Base-by-base conservation (phyloP, 2,797 vertebrate species). In the Denticeps clupeoides region DNA sequence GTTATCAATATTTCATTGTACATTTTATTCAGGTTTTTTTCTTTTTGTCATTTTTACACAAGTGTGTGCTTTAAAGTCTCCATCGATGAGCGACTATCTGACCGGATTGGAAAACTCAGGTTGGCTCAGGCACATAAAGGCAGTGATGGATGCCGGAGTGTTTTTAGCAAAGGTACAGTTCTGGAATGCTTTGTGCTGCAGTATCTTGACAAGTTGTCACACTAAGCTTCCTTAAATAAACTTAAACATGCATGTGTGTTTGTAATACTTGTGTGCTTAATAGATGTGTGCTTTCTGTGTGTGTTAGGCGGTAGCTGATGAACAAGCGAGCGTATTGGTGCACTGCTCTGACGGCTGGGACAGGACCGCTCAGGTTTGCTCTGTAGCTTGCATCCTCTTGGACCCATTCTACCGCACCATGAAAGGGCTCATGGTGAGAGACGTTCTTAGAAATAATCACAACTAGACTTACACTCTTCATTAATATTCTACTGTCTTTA, bases 311-410 rank as follows among this genome's bases (percentile, higher is more conserved):
- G 73, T 87, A 23, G 70, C 59, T 56, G 78, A 80, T 44, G 84
- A 89, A 52, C 80, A 66, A 5, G 70, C 74, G n/a, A 89, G 68
- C 1, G 80, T 87, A 47, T 62, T 87, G 43, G 82, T 87, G 1
- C 85, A 89, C 58, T 88, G 84, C 64, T 87, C 82, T 0, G 83
- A 89, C 2, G 84, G 83, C 3, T 86, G 87, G 84, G 86, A 86
- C 31, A 75, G 80, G 40, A 87, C 83, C 0, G 80, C 82, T 0
- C 87, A 87, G 56, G 86, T 88, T 13, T 89, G 82, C 68, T 87
- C 85, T 4, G 46, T 88, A 47, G 82, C 82, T 5, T 60, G 74
- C 35, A 68, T 88, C 31, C 74, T 87, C 10, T 50, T 89, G 33
- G 82, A 88, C 49, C 82, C 82, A 0, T 87, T 82, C 57, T 87